These are phyloP conservation scores for Oreohelix idahoensis DNA, from an alignment of 1,140 invertebrate genomes.

Conservation along the genomic window DNA sequence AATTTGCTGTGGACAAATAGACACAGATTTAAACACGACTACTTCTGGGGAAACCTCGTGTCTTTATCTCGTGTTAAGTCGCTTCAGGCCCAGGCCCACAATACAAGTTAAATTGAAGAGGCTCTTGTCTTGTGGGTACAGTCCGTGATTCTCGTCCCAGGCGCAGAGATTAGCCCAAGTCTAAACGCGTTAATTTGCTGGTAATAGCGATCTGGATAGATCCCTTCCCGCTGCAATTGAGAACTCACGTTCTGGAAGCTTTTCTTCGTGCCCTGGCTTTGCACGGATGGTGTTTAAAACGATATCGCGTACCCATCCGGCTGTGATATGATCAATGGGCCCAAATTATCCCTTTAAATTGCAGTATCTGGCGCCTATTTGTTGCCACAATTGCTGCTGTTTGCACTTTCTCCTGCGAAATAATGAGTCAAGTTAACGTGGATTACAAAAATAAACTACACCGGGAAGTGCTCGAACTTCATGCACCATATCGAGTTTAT, in stretches of 20 bases:
- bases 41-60: not conserved
- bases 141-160: not conserved
- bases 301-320: not conserved
- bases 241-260: not conserved
- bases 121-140: not conserved
- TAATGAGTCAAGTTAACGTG: not conserved
- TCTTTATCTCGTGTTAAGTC: not conserved
- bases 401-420: not conserved
- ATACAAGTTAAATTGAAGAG: not conserved
- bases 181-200: conserved; percentile 13
- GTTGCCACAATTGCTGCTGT: not conserved
- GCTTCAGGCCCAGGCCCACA: not conserved
- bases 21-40: not conserved
- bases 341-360: not conserved
- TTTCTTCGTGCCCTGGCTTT: not conserved
- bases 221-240: not conserved
- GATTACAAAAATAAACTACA: not conserved
- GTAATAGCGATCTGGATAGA: not conserved
- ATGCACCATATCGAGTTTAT: not conserved
- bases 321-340: conserved; percentile 1
- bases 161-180: not conserved
- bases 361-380: not conserved
- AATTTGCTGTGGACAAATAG: not conserved
- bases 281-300: not conserved
- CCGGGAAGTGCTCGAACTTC: not conserved